phyloP scores from a whole-genome alignment of 2,113 vertebrate genomes.

The Octodon degus region DNA sequence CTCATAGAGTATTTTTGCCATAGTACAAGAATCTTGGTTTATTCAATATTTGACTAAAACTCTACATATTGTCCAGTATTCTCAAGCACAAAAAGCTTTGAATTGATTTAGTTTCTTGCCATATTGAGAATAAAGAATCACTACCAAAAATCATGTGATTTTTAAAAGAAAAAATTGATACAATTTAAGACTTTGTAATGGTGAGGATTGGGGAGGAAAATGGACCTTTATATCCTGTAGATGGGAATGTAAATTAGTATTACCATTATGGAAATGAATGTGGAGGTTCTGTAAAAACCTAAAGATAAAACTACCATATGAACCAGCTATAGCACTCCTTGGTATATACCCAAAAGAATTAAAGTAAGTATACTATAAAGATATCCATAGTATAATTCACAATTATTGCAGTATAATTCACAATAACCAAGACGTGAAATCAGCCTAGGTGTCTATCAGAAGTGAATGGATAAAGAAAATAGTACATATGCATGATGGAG shows the following conservation, averaged over 20 bases:
- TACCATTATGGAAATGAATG: not conserved
- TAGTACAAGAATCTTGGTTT: not conserved
- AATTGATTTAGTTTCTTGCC: constrained; percentile 38
- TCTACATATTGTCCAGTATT: not conserved
- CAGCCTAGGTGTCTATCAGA: not conserved
- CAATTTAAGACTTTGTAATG: not conserved
- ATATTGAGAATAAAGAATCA: not conserved
- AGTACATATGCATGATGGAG: not conserved
- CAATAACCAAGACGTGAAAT: not conserved
- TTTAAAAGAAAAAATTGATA: not conserved
- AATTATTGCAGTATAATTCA: not conserved
- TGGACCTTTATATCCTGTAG: not conserved
- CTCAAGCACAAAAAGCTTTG: not conserved
- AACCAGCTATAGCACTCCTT: not conserved
- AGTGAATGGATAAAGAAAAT: not conserved
- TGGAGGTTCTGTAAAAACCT: not conserved
- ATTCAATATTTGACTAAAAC: not conserved
- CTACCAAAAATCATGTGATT: constrained; percentile 8
- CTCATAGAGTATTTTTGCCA: not conserved
- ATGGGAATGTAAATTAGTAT: not conserved
- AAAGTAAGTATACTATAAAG: not conserved
- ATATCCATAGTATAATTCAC: not conserved
- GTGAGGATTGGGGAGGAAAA: not conserved
- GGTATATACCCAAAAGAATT: not conserved
- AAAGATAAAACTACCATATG: not conserved